Evolutionary conservation across 1,140 invertebrate genomes (phyloP).

Genomic region (Halictus rubicundus): DNA sequence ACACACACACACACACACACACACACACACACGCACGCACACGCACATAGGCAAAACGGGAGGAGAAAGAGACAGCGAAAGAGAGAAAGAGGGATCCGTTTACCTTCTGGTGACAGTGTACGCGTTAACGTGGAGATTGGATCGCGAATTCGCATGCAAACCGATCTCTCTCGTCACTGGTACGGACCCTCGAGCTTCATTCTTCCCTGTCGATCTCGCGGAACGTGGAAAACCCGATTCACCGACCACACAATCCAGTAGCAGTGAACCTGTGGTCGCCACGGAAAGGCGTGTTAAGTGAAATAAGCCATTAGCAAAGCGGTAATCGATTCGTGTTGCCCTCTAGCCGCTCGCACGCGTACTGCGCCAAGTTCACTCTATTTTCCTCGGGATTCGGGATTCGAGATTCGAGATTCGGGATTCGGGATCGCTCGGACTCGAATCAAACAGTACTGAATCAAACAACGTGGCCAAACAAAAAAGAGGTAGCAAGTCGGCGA

Average conservation of each 20-base stretch:
- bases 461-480: background rate
- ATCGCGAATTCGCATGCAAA: slow-evolving; percentile 32
- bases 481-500: no score
- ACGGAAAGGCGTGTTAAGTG: slow-evolving; percentile 56
- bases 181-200: slow-evolving; percentile 23
- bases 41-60: slow-evolving; percentile 8
- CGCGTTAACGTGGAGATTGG: slow-evolving; percentile 13
- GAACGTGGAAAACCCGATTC: slow-evolving; percentile 7
- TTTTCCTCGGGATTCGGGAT: background rate
- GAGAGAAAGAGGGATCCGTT: slow-evolving; percentile 25
- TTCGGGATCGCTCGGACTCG: no score
- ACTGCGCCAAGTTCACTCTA: slow-evolving; percentile 35
- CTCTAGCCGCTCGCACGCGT: slow-evolving; percentile 48
- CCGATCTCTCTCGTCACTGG: slow-evolving; percentile 15
- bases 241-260: slow-evolving; percentile 1
- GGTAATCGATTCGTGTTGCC: slow-evolving; percentile 63
- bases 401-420: background rate
- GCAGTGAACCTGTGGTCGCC: slow-evolving; percentile 18
- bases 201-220: slow-evolving; percentile 27
- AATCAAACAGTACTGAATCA: background rate
- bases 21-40: background rate
- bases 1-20: no score
- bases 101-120: slow-evolving; percentile 52
- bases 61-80: background rate
- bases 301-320: slow-evolving; percentile 62